Conservation (phyloP, 2,113 vertebrate genomes). For the Plecotus auritus region DNA sequence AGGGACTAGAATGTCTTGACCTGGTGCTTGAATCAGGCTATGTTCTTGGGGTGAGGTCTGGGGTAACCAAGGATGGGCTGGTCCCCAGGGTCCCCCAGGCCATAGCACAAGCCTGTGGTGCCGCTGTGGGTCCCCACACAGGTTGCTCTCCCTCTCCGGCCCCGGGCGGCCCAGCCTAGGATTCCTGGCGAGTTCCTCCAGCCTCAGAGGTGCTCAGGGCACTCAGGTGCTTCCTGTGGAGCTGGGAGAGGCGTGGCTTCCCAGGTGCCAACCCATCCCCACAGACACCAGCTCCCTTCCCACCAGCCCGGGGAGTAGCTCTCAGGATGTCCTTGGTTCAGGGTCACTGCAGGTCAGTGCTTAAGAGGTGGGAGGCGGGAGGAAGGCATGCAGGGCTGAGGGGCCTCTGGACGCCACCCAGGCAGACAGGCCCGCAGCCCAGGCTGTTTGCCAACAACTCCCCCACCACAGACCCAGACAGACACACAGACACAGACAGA, state of each 20-base stretch:
- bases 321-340: constrained; percentile 58
- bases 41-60: neutral
- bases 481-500: neutral
- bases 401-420: constrained; percentile 14
- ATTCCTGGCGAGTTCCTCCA: neutral
- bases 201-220: neutral
- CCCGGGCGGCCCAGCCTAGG: neutral
- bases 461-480: neutral
- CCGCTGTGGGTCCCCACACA: neutral
- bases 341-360: constrained; percentile 70
- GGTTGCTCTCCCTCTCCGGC: neutral
- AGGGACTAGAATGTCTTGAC: fast-evolving
- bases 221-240: neutral
- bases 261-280: neutral
- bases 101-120: fast-evolving
- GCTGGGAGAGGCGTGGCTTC: neutral
- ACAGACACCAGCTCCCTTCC: neutral
- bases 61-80: fast-evolving
- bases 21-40: neutral
- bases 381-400: constrained; percentile 42
- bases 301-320: neutral
- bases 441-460: constrained; percentile 27
- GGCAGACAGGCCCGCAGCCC: neutral
- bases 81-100: fast-evolving
- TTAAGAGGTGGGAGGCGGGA: constrained; percentile 29